Base-by-base conservation (phyloP, 2,888 invertebrate genomes). In the Limnephilus lunatus region DNA sequence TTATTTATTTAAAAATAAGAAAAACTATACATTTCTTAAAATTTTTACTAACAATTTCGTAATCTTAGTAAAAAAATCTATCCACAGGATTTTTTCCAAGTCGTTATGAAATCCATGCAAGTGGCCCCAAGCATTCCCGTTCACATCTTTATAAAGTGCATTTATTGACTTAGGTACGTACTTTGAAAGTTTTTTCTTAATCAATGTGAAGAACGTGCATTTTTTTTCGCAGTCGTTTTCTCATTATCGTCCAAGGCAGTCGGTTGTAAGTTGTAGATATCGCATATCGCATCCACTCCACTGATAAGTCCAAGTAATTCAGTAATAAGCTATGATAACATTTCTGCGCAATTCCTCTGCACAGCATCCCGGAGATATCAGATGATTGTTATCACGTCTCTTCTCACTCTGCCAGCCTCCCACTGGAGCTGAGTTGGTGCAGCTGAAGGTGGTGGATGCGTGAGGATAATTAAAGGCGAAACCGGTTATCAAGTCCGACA, bases 391-490 rank as follows among this genome's bases (percentile, higher is more conserved):
- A 80, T 85, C 89, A 91, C 83, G n/a, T 85, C 44, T 85, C 39
- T 82, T 80, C 44, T 88, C 82, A 48, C 83, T 83, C 83, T 19
- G 25, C 9, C 39, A 32, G 39, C 83, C 83, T 83, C 83, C 83
- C 83, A 83, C 83, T 32, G 32, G 83, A 83, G 83, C 83, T 39
- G 83, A 39, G 83, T 35, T 31, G 82, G 68, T 68, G 68, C 68
- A 68, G 68, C 5, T 9, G 68, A 68, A 68, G 68, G 68, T 68
- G 32, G 82, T 83, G 83, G 88, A 86, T 80, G 44, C 91, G 85
- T 85, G 87, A 91, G 91, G 92, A 93, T 93, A 93, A 93, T 93
- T 93, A 93, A 93, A 92, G 89, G 93, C 81, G 91, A 91, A 91
- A 92, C 92, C 91, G 91, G 92, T 92, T 93, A 93, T 93, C 93